These are phyloP conservation scores for Cygnus atratus DNA, from an alignment of 2,113 vertebrate species.

Conservation along the genomic window DNA sequence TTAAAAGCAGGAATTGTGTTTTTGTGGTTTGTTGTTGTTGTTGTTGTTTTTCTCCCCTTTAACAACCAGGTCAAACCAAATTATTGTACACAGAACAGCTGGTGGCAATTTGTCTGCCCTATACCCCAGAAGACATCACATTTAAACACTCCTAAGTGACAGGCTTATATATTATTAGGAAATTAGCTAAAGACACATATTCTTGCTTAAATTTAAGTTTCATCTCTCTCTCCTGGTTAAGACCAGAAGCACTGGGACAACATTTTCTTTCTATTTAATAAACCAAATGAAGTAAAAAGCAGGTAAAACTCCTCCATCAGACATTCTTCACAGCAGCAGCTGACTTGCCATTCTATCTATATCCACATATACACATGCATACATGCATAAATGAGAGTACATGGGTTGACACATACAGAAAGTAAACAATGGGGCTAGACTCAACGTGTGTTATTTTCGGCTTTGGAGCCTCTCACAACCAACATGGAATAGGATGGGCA, in stretches of 20 bases:
- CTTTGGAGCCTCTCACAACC: neutral
- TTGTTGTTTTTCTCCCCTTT: neutral
- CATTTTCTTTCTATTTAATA: neutral
- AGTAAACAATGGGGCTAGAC: neutral
- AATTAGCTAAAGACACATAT: neutral
- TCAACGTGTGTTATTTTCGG: neutral
- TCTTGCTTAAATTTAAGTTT: neutral
- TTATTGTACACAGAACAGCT: neutral
- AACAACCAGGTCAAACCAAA: neutral
- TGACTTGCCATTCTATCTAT: neutral
- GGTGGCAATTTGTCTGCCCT: neutral
- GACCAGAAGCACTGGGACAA: neutral
- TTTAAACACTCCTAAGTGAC: neutral
- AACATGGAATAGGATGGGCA: fast-evolving
- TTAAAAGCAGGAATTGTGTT: neutral
- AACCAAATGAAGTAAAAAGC: neutral
- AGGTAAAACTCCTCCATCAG: neutral
- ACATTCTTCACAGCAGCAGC: neutral
- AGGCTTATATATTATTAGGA: neutral
- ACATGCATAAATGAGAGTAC: too few species aligned
- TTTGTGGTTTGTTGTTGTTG: neutral
- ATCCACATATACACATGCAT: neutral
- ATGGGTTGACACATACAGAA: neutral
- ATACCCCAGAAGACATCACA: neutral
- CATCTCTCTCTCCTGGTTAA: neutral